Evolutionary conservation across 1,140 invertebrate species (phyloP).

Genomic region (Bombus affinis): DNA sequence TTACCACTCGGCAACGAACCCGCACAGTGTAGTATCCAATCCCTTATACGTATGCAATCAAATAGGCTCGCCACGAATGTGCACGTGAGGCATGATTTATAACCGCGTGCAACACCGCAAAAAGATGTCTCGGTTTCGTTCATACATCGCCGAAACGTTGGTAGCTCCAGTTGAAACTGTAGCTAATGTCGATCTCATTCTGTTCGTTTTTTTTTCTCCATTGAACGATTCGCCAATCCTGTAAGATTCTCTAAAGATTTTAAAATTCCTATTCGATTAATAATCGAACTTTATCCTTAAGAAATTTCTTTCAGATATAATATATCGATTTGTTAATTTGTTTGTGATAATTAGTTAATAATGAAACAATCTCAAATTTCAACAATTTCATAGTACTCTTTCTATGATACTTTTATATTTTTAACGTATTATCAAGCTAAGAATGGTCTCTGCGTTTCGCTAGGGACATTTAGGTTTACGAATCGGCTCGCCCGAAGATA

Average conservation of each 20-base stretch:
- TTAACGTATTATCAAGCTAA: no score
- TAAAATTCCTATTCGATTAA: conserved; percentile 6
- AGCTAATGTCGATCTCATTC: conserved; percentile 10
- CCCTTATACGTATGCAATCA: conserved; percentile 53
- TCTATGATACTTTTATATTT: background rate
- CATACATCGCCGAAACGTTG: conserved; percentile 25
- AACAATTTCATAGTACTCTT: background rate
- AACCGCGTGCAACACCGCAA: conserved; percentile 41
- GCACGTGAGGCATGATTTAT: conserved; percentile 58
- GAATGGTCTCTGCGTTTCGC: background rate
- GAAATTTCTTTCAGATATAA: background rate
- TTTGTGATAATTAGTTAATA: no score
- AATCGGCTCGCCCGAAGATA: background rate
- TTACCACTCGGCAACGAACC: conserved; percentile 49
- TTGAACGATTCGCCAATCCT: background rate
- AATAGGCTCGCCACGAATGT: conserved; percentile 37
- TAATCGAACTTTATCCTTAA: background rate
- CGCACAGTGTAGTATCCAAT: conserved; percentile 23
- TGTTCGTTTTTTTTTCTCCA: background rate
- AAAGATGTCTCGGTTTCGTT: conserved; percentile 57
- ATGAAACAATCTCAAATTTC: background rate
- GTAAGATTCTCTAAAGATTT: background rate
- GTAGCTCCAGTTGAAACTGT: background rate
- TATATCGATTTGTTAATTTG: background rate
- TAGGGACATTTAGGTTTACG: background rate